Conservation (phyloP, 2,888 invertebrate genomes). For the Ethmia dodecea region DNA sequence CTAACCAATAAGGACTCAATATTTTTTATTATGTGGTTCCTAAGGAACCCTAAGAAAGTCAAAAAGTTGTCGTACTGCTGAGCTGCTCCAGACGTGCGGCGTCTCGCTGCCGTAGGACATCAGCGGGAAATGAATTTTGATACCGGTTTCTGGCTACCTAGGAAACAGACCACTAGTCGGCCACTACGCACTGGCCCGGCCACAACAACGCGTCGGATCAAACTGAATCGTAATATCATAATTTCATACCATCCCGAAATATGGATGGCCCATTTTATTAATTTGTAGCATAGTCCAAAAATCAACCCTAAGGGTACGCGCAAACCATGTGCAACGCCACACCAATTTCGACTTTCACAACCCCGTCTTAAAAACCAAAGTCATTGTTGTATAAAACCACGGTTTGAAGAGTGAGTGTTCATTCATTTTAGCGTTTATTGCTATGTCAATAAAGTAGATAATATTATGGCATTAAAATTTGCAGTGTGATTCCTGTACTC, state of each 20-base stretch:
- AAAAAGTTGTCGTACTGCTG: constrained; percentile 66
- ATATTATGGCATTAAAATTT: constrained; percentile 1
- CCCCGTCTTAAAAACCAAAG: no score
- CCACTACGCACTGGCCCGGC: constrained; percentile 20
- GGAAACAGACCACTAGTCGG: constrained; percentile 27
- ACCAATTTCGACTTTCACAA: no score
- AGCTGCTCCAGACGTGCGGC: constrained; percentile 74
- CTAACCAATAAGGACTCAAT: no score
- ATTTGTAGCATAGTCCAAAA: constrained; percentile 23
- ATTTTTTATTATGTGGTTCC: no score
- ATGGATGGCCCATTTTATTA: constrained; percentile 48
- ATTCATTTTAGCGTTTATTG: no score
- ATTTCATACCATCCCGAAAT: constrained; percentile 37
- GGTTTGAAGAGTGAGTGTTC: no score
- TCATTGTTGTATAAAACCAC: no score
- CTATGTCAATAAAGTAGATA: no score
- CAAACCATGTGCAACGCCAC: no score
- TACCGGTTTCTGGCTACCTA: constrained; percentile 37
- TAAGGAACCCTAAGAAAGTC: no score
- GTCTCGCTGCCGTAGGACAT: constrained; percentile 75
- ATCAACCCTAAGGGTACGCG: constrained; percentile 19
- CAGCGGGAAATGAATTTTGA: constrained; percentile 78
- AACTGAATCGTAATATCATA: constrained; percentile 63
- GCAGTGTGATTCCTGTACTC: not conserved
- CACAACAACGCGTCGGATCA: constrained; percentile 27